Conservation (phyloP, 2,797 vertebrate species). For the Remorina albescens region DNA sequence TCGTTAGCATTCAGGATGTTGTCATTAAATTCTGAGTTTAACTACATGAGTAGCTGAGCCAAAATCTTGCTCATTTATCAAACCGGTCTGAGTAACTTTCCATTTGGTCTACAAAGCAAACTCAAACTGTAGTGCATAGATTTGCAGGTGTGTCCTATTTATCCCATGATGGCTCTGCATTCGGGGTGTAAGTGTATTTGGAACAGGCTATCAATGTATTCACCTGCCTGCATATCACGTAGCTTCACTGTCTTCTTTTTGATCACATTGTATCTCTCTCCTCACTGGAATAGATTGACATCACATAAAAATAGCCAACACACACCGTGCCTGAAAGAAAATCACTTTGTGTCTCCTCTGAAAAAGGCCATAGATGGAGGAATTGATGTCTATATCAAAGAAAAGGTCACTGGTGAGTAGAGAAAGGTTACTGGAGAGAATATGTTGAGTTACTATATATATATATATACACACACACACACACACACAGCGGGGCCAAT, state of each 20-base stretch:
- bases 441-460: neutral
- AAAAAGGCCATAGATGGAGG: conserved; percentile 10
- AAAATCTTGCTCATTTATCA: conserved; percentile 35
- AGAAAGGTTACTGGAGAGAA: conserved; percentile 27
- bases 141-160: conserved; percentile 25
- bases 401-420: conserved; percentile 33
- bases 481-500: too few species aligned
- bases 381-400: conserved; percentile 46
- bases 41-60: conserved; percentile 25
- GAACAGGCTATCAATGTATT: neutral
- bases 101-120: conserved; percentile 12
- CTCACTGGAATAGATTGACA: conserved; percentile 1
- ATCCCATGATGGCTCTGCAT: conserved; percentile 9
- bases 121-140: conserved; percentile 3
- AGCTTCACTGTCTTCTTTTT: neutral
- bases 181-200: neutral
- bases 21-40: conserved; percentile 22
- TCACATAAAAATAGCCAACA: conserved; percentile 1
- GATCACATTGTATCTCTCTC: neutral
- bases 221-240: neutral
- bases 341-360: conserved; percentile 2
- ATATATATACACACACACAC: too few species aligned
- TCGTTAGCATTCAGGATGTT: conserved; percentile 20
- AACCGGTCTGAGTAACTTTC: conserved; percentile 29
- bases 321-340: neutral